These are phyloP conservation scores for Hippolais icterina DNA, from an alignment of 2,113 vertebrate genomes.

Conservation along the genomic window DNA sequence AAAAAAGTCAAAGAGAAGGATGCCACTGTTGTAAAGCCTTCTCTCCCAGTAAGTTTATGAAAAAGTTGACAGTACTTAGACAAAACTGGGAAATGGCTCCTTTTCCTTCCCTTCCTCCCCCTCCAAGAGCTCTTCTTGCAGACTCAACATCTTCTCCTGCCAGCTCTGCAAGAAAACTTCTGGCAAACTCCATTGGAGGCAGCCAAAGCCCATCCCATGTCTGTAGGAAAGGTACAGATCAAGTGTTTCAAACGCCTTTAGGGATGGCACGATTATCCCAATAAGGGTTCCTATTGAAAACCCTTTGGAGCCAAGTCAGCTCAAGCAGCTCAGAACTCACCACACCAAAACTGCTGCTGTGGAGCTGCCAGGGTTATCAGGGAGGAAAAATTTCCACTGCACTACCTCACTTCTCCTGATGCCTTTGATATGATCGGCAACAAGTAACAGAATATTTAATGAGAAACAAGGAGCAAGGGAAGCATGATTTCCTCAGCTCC, in stretches of 20 bases:
- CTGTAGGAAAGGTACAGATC: not conserved
- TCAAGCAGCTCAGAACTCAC: not conserved
- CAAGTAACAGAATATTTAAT: not conserved
- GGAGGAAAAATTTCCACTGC: not conserved
- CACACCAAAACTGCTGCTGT: not conserved
- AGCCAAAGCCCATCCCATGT: not conserved
- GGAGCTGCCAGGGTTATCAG: not conserved
- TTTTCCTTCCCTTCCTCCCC: not conserved
- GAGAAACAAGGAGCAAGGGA: not conserved
- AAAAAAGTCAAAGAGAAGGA: not conserved
- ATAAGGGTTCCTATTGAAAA: not conserved
- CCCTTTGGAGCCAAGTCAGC: not conserved
- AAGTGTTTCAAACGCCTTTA: not conserved
- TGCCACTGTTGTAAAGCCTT: not conserved
- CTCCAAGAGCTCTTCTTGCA: not conserved
- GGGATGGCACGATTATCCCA: rapidly evolving
- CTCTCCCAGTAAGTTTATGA: not conserved
- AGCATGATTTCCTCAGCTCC: not conserved
- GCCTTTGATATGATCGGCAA: not conserved
- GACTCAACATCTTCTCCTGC: not conserved
- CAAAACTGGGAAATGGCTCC: not conserved
- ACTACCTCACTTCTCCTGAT: not conserved
- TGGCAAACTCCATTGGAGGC: not conserved
- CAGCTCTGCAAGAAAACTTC: not conserved
- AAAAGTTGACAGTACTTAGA: not conserved